Evolutionary conservation across 2,113 vertebrate genomes (phyloP), one percentile per base, ranked within the genome.

Genomic region (Uria aalge): DNA sequence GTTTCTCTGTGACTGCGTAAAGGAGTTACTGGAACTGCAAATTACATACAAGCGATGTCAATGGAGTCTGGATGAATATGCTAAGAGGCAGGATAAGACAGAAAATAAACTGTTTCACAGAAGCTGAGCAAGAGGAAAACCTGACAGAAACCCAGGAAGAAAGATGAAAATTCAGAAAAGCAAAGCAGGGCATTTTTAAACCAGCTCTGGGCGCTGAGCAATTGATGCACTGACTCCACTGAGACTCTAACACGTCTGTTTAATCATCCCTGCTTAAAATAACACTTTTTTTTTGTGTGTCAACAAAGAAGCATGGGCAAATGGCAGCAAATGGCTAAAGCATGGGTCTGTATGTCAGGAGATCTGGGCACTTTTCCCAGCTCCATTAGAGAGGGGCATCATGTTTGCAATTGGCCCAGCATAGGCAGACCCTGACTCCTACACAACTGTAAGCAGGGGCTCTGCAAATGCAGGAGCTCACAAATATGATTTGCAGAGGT

Each of bases 401-500:
- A 0, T 4, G 16, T 52, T 26, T 45, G 34, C 69, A 79, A 12
- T 2, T 7, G 62, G 30, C 13, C 66, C 80, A 45, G 56, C 8
- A 20, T 1, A 30, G 20, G 48, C 45, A 79, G 50, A 50, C 19
- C 40, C 57, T 57, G 30, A 18, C 29, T 16, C 45, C 74, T 53
- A 36, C 75, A 34, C 48, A 5, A 7, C 43, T 3, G 0, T 2
- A 24, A 78, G 66, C 16, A 22, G 32, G 15, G 32, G 15, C n/a
- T 6, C 2, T 8, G 18, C 17, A 24, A 48, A 14, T 0, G 3
- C 72, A 26, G 32, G 20, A 9, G 1, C 36, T 59, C 48, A 43
- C n/a, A 38, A 13, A 5, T 4, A 6, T 0, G 3, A 2, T 4
- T 11, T 19, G 5, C n/a, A 38, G 32, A 47, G 30, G 30, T 40